Evolutionary conservation across 2,113 vertebrate genomes (phyloP), one percentile per base, ranked within the genome.

Genomic region (Perca flavescens): DNA sequence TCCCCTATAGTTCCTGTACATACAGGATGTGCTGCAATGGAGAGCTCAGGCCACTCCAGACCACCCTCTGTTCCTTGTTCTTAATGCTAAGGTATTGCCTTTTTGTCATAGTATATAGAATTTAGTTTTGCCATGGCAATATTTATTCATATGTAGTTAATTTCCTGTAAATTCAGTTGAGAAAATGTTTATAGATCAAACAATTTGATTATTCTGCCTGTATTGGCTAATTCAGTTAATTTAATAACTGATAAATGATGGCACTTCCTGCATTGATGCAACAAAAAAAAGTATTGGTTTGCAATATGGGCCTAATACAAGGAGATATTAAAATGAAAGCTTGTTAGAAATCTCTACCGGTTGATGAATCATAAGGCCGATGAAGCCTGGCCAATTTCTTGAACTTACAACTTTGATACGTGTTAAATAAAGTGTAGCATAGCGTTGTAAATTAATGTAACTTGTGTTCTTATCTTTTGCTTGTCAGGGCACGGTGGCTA

Each of bases 21-120:
- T 99, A 90, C 97, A 97, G 3, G 98, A 99, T 22, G 97, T 99
- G 80, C 93, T 99, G 57, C 98, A 98, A 86, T 99, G 97, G 97
- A 95, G 98, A 85, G 97, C 98, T 58, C 97, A 98, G 91, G 97
- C 97, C 86, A 99, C 97, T 0, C 97, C 98, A 0, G 98, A 99
- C 79, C 98, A 99, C 85, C 95, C 96, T 0, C 96, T 99, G 17
- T 99, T 99, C 73, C 91, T 99, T 66, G 88, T 99, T 80, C 95
- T 99, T 62, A 99, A 98, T 28, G 96, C 97, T 79, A 99, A 99
- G 97, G 98, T 98, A 90, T 4, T 40, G 50, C 5, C 10, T n/a
- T 15, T 50, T 67, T 11, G 11, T 79, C 64, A 58, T 11, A 17
- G 3, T 43, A 5, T 63, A 36, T 40, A 54, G 7, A 43, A 17